phyloP scores from a whole-genome alignment of 2,113 vertebrate genomes.

The Bombycilla garrulus region DNA sequence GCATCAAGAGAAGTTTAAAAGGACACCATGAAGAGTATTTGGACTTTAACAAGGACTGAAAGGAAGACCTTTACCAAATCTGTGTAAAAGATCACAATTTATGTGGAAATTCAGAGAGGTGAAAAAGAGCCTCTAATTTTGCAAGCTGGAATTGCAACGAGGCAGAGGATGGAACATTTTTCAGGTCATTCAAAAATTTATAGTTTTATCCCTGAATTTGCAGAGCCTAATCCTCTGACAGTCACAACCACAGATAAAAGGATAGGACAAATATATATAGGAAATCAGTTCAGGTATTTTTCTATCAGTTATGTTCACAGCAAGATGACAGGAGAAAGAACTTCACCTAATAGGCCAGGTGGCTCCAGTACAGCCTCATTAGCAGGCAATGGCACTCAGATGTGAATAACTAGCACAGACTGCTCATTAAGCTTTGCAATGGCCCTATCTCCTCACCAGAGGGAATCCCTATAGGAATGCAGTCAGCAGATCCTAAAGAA shows the following conservation, averaged over 20 bases:
- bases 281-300: background rate
- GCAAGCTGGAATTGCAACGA: background rate
- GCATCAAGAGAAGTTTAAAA: background rate
- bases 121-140: background rate
- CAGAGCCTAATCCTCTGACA: background rate
- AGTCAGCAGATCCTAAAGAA: background rate
- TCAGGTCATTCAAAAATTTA: background rate
- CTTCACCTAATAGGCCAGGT: slow-evolving; percentile 13
- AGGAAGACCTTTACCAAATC: background rate
- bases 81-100: background rate
- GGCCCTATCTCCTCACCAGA: background rate
- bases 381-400: slow-evolving; percentile 26
- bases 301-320: background rate
- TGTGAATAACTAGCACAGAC: background rate
- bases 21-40: background rate
- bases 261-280: background rate
- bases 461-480: slow-evolving; percentile 28
- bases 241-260: background rate
- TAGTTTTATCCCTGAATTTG: background rate
- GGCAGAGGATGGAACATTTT: background rate
- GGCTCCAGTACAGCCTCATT: slow-evolving; percentile 37
- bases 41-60: background rate
- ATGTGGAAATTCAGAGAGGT: background rate
- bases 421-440: slow-evolving; percentile 9
- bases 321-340: background rate